These are phyloP conservation scores for Drosophila carrolli DNA, from an alignment of 1,140 invertebrate genomes.

Conservation along the genomic window DNA sequence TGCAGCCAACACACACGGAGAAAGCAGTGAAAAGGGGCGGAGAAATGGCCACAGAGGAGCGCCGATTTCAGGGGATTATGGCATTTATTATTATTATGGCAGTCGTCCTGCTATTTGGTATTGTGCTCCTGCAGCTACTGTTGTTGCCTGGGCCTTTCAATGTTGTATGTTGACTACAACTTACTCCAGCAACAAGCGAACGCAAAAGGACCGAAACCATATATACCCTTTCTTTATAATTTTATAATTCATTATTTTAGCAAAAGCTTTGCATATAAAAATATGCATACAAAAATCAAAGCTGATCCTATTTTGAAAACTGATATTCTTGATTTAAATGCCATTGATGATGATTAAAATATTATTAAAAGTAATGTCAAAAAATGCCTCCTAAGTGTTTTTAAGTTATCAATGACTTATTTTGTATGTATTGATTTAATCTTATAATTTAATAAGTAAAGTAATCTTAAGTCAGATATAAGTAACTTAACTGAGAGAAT, in stretches of 20 bases:
- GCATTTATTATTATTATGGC: constrained; percentile 80
- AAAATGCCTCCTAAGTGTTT: no score
- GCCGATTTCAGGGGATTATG: constrained; percentile 69
- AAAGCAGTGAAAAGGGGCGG: constrained; percentile 6
- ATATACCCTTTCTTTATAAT: background rate
- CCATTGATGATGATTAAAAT: no score
- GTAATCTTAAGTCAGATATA: no score
- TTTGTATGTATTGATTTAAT: no score
- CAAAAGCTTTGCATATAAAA: no score
- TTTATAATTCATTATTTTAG: background rate
- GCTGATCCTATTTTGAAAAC: no score
- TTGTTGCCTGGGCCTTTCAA: constrained; percentile 42
- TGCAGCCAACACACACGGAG: constrained; percentile 38
- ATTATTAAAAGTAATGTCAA: no score
- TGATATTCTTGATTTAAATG: no score
- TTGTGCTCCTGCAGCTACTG: constrained; percentile 24
- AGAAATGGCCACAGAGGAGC: constrained; percentile 43
- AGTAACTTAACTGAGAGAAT: no score
- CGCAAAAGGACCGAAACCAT: background rate
- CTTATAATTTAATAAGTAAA: no score
- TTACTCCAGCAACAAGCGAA: constrained; percentile 3
- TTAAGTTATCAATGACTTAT: no score
- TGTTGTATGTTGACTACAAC: constrained; percentile 38
- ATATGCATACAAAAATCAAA: no score
- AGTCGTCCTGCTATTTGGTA: constrained; percentile 47